Evolutionary conservation across 2,888 invertebrate species (phyloP).

Genomic region (Cephus pulcher): DNA sequence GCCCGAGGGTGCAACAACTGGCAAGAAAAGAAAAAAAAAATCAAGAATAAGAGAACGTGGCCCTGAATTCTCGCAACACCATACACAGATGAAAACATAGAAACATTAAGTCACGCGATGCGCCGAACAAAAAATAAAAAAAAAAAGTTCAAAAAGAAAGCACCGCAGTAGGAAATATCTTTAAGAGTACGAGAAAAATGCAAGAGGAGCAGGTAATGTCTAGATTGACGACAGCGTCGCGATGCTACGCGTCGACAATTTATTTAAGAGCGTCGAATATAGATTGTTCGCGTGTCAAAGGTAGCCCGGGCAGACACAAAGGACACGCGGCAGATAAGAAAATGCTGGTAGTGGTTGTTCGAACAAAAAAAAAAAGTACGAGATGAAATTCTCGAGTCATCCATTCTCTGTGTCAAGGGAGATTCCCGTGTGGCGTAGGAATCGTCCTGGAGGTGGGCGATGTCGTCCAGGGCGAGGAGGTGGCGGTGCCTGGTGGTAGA

Average conservation of each 20-base stretch:
- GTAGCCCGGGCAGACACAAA: constrained; percentile 4
- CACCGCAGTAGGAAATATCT: not conserved
- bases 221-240: not conserved
- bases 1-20: too few species aligned
- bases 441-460: constrained; percentile 21
- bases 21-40: too few species aligned
- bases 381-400: constrained; percentile 58
- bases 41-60: too few species aligned
- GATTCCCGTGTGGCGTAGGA: constrained; percentile 49
- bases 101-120: not conserved
- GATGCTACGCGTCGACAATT: constrained; percentile 26
- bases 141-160: not conserved
- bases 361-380: constrained; percentile 23
- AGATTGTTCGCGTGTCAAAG: constrained; percentile 27
- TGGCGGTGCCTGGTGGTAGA: constrained; percentile 16
- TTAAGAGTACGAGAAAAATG: not conserved
- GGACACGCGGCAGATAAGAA: constrained; percentile 36
- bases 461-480: constrained; percentile 16
- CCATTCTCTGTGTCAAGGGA: constrained; percentile 52
- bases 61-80: not conserved
- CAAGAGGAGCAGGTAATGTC: not conserved
- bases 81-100: not conserved
- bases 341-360: constrained; percentile 19
- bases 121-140: not conserved
- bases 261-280: constrained; percentile 31